A percentile compares a stretch with the other conserved stretches of the same genome.
Evolutionary conservation across 2,113 vertebrate genomes (phyloP).

Genomic region (Eulemur rufifrons): DNA sequence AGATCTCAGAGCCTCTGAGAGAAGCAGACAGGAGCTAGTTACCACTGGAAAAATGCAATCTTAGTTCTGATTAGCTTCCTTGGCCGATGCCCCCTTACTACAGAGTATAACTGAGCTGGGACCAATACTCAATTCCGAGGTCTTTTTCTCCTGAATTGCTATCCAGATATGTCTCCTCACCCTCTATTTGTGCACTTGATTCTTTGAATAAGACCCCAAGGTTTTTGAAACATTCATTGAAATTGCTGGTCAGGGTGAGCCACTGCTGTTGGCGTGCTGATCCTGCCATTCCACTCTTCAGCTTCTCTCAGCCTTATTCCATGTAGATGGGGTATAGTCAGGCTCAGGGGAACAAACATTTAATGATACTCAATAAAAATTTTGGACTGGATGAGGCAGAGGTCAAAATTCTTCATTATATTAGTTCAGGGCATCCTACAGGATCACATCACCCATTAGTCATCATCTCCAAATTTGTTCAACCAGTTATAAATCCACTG

Average conservation of each 20-base stretch:
- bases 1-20: not conserved
- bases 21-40: not conserved
- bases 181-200: not conserved
- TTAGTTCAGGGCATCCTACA: not conserved
- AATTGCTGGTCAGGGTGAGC: not conserved
- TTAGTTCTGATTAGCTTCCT: not conserved
- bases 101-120: not conserved
- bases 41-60: not conserved
- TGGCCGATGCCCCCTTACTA: not conserved
- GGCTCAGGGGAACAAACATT: not conserved
- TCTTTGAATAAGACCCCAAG: not conserved
- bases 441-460: slow-evolving; percentile 27
- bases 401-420: slow-evolving; percentile 40
- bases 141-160: not conserved
- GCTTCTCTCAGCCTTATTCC: not conserved
- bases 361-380: not conserved
- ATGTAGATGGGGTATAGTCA: not conserved
- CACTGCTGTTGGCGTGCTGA: not conserved
- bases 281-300: not conserved
- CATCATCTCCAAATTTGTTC: slow-evolving; percentile 41
- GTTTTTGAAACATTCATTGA: not conserved
- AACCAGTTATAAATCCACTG: slow-evolving; percentile 33
- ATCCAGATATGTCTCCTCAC: not conserved
- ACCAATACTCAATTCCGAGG: not conserved
- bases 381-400: not conserved